Base-by-base conservation (phyloP, 2,113 vertebrate species). In the Pao palembangensis region DNA sequence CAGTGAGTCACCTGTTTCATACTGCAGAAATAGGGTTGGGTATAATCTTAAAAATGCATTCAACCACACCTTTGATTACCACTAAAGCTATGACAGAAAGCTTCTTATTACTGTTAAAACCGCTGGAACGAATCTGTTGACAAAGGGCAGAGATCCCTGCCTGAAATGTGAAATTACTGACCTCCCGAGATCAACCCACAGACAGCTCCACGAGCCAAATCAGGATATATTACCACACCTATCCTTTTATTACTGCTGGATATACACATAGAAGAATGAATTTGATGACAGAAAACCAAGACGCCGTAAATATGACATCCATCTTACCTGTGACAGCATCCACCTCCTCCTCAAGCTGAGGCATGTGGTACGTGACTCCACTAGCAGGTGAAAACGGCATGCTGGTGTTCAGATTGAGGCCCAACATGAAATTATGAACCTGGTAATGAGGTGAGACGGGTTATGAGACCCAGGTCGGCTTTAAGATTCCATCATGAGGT, bases 351-450 rank as follows among this genome's bases (percentile, higher is more conserved):
- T 96, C 95, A 0, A 93, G 90, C 12, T 91, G 38, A 0, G 84
- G 83, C 2, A 85, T 79, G n/a, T 90, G 83, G 1, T 60, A 72
- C 0, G 50, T 8, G 0, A 91, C 28, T 11, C 90, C 90, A 23
- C 67, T 69, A 38, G 91, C 57, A 0, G 93, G 93, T 21, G 94
- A 95, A 48, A 91, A 83, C 0, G 93, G 94, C 17, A 93, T 91
- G 42, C 81, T 92, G 5, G 91, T 91, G 71, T 95, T 97, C 73
- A 99, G 92, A 83, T 97, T 98, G 65, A 98, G 81, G 31, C 96
- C 95, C 87, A 98, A 64, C 97, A 99, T 99, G 87, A 99, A 99
- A 86, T 99, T 99, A 84, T 98, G 94, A 51, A 98, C 87, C 87
- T 89, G 77, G 41, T 19, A 7, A 64, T 18, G 15, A 46, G 8